A percentile compares a stretch with the other conserved stretches of the same genome.
Evolutionary conservation across 2,113 vertebrate species (phyloP).

Genomic region (Oreochromis spilurus): DNA sequence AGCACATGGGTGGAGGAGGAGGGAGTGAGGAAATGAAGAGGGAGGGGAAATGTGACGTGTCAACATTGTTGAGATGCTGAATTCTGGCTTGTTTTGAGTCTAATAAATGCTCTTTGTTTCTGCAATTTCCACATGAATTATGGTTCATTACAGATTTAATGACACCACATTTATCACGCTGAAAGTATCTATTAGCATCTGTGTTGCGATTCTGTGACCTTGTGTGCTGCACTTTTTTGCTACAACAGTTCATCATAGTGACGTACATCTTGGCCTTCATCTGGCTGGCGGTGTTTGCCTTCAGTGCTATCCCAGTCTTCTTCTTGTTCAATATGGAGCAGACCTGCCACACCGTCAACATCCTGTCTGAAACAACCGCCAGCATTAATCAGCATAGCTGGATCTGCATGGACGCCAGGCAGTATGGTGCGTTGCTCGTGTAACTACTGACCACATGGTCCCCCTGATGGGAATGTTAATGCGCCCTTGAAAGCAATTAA

Average conservation of each 20-base stretch:
- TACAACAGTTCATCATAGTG: slow-evolving; percentile 88
- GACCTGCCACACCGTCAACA: slow-evolving; percentile 90
- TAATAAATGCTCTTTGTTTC: slow-evolving; percentile 5
- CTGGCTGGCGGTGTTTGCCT: slow-evolving; percentile 92
- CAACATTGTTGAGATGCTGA: background rate
- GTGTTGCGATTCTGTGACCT: slow-evolving; percentile 31
- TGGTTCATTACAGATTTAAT: background rate
- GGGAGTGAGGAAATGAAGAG: background rate
- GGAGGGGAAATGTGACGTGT: background rate
- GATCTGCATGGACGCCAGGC: slow-evolving; percentile 92
- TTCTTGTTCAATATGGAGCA: slow-evolving; percentile 95
- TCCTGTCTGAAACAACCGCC: slow-evolving; percentile 87
- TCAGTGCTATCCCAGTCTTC: slow-evolving; percentile 88
- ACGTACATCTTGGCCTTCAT: slow-evolving; percentile 90
- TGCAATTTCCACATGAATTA: background rate
- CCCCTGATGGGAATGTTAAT: slow-evolving; percentile 52
- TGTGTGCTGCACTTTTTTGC: slow-evolving; percentile 17
- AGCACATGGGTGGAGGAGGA: slow-evolving; percentile 33
- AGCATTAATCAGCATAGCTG: slow-evolving; percentile 77
- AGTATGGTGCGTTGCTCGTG: slow-evolving; percentile 81
- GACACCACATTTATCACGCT: slow-evolving; percentile 21
- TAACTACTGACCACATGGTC: slow-evolving; percentile 29
- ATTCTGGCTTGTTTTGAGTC: background rate
- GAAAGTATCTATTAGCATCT: background rate
- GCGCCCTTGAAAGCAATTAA: background rate